Conservation (phyloP, 1,140 invertebrate species). For the Drosophila bipectinata region DNA sequence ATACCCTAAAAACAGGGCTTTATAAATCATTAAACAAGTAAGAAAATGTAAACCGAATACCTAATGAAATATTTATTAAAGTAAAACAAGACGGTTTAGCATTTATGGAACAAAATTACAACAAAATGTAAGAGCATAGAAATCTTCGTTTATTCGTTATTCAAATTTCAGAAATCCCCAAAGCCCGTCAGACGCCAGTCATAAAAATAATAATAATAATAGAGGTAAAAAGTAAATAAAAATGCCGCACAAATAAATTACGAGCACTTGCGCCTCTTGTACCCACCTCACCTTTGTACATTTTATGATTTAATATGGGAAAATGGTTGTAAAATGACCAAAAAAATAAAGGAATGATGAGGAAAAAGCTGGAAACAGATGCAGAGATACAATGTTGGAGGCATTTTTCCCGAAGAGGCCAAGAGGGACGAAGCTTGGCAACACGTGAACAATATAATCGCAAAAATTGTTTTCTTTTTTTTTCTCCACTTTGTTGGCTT, state of each 20-base stretch:
- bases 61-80: neutral
- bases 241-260: conserved; percentile 33
- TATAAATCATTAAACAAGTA: neutral
- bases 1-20: conserved; percentile 6
- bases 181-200: neutral
- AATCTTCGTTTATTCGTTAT: neutral
- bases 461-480: conserved; percentile 43
- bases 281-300: conserved; percentile 42
- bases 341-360: conserved; percentile 10
- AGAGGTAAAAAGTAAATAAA: conserved; percentile 50
- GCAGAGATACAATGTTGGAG: conserved; percentile 25
- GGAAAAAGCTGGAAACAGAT: conserved; percentile 32
- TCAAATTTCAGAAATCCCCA: too few relatives aligned
- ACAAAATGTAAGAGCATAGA: neutral
- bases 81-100: too few relatives aligned
- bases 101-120: neutral
- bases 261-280: conserved; percentile 29
- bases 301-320: conserved; percentile 65
- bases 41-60: neutral
- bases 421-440: conserved; percentile 14
- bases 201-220: conserved; percentile 42
- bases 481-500: conserved; percentile 14
- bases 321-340: conserved; percentile 44
- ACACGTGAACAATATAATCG: conserved; percentile 61
- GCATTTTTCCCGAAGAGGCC: conserved; percentile 9